A percentile compares a stretch with the other conserved stretches of the same genome.
Conservation (phyloP, 2,797 vertebrate species). For the Choloepus didactylus region DNA sequence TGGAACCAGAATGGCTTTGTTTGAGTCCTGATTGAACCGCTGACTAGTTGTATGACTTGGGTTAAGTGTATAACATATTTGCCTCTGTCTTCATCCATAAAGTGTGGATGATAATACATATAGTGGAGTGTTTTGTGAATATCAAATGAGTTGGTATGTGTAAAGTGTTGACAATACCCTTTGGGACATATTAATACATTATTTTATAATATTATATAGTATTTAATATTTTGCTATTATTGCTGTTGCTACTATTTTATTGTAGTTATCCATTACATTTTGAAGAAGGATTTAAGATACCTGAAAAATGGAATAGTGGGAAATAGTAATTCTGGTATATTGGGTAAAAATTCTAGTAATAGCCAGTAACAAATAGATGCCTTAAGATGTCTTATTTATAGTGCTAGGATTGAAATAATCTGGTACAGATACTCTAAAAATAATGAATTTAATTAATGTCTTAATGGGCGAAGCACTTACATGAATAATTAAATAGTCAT, state of each 20-base stretch:
- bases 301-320: not conserved
- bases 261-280: not conserved
- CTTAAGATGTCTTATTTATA: not conserved
- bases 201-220: not conserved
- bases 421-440: not conserved
- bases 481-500: slow-evolving; percentile 32
- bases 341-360: not conserved
- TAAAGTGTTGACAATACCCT: not conserved
- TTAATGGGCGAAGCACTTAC: not conserved
- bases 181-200: not conserved
- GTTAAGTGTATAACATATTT: not conserved
- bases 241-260: not conserved
- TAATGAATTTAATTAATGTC: not conserved
- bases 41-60: not conserved
- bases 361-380: not conserved
- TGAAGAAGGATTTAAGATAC: not conserved
- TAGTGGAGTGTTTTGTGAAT: not conserved
- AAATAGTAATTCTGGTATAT: not conserved
- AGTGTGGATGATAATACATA: not conserved
- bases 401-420: not conserved
- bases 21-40: not conserved
- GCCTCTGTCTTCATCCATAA: not conserved
- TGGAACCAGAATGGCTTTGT: not conserved
- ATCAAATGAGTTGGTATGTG: not conserved
- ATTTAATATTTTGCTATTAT: not conserved